Base-by-base conservation (phyloP, 2,797 vertebrate genomes). In the Orestias chungarensis region DNA sequence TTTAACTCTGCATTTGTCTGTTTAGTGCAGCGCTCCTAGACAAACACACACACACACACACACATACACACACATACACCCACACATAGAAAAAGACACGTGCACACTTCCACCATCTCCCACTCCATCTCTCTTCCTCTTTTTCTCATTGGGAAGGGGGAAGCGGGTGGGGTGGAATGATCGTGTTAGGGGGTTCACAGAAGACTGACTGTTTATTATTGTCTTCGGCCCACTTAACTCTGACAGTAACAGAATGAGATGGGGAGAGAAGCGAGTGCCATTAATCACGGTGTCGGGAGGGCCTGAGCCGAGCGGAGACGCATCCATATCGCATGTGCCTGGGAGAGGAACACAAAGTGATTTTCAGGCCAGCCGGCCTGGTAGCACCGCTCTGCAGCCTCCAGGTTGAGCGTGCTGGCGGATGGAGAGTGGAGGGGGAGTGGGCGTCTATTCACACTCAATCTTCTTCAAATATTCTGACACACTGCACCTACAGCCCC, bases 231-330 rank as follows among this genome's bases (percentile, higher is more conserved):
- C 93, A 94, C 93, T 94, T 93, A 94, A 91, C 92, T 93, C 89
- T 94, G 93, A 94, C 93, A 93, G 92, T 92, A 93, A 94, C 92
- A 91, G 89, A 93, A 94, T 91, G 93, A 94, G 92, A 93, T 94
- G 93, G 91, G 89, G 91, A 92, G 91, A 86, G 91, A 83, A 88
- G 92, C 88, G 85, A 83, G 89, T 75, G 89, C 89, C 93, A 94
- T 94, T 94, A 94, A 94, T 94, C 93, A 94, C 86, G 81, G 79
- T 88, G 88, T 91, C 91, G 90, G 84, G 84, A 83, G 76, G 88
- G 86, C 79, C 83, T 57, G 89, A 81, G 89, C 85, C 74, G 77
- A 80, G 90, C 69, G 72, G 79, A 87, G 88, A 89, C 75, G 87
- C 92, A 88, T 93, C 93, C 91, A 89, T 90, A 87, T 90, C 87